Evolutionary conservation across 2,797 vertebrate species (phyloP).

Genomic region (Mionectes olivaceus): DNA sequence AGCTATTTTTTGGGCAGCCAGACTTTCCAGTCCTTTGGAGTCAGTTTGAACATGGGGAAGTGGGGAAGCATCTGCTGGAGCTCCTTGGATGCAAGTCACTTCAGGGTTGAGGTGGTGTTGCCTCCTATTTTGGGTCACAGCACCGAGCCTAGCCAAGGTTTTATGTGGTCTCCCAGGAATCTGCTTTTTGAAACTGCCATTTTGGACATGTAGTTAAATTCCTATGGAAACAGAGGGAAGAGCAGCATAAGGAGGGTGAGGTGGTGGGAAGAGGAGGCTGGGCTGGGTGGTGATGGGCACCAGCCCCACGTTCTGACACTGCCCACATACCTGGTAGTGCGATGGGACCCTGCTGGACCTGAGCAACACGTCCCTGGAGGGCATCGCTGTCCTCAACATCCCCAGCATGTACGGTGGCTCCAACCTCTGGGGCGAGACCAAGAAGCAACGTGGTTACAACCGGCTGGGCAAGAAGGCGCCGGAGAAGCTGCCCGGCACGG

Average conservation of each 20-base stretch:
- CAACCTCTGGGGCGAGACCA: conserved; percentile 94
- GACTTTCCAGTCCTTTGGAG: background rate
- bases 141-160: accelerated
- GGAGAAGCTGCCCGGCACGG: conserved; percentile 75
- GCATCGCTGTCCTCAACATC: conserved; percentile 95
- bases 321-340: conserved; percentile 75
- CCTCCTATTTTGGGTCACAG: background rate
- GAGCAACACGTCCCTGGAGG: conserved; percentile 90
- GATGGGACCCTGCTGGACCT: conserved; percentile 91
- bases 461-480: conserved; percentile 89
- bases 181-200: accelerated
- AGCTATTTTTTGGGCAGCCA: background rate
- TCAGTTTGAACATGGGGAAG: background rate
- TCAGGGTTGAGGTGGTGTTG: background rate
- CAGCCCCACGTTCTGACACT: accelerated
- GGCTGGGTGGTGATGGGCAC: accelerated
- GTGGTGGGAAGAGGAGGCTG: background rate
- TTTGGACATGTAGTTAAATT: background rate
- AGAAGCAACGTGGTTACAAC: conserved; percentile 89
- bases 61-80: background rate
- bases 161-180: background rate
- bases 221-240: accelerated
- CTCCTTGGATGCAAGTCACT: background rate
- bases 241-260: background rate
- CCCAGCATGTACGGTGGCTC: conserved; percentile 98